Evolutionary conservation across 1,140 invertebrate genomes (phyloP).

Genomic region (Mya arenaria): DNA sequence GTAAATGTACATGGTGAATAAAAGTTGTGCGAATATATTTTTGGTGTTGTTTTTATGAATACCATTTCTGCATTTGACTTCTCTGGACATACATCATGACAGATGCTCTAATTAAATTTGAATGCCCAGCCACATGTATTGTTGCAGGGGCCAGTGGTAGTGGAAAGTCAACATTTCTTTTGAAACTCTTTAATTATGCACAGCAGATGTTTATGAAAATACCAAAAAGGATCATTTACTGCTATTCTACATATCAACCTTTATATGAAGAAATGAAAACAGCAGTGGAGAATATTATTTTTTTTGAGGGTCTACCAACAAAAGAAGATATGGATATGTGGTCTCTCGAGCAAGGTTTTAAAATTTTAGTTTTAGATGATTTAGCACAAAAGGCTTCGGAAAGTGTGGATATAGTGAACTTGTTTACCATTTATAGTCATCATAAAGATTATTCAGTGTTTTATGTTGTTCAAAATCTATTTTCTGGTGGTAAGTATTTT

Average conservation of each 20-base stretch:
- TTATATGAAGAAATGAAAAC: conserved; percentile 29
- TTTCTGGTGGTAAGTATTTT: conserved; percentile 42
- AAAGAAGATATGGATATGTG: conserved; percentile 37
- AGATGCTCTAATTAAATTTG: conserved; percentile 14
- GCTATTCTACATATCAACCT: conserved; percentile 16
- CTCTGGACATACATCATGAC: not conserved
- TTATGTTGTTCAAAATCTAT: conserved; percentile 37
- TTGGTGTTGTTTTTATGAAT: not conserved
- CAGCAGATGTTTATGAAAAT: conserved; percentile 4
- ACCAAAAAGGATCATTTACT: conserved; percentile 33
- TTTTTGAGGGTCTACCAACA: conserved; percentile 44
- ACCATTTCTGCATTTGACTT: not conserved
- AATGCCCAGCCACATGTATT: conserved; percentile 27
- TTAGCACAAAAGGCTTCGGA: conserved; percentile 28
- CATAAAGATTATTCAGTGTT: conserved; percentile 23
- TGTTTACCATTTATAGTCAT: conserved; percentile 32
- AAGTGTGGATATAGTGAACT: conserved; percentile 32
- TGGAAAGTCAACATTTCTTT: conserved; percentile 34
- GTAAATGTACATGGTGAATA: conserved; percentile 1
- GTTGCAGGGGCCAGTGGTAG: conserved; percentile 7
- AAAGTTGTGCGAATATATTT: not conserved
- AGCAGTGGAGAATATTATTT: not conserved
- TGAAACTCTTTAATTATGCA: conserved; percentile 5
- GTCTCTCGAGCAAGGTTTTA: conserved; percentile 20
- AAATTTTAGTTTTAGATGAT: conserved; percentile 38